Conservation (phyloP, 2,888 invertebrate genomes). For the Andrena fulva region DNA sequence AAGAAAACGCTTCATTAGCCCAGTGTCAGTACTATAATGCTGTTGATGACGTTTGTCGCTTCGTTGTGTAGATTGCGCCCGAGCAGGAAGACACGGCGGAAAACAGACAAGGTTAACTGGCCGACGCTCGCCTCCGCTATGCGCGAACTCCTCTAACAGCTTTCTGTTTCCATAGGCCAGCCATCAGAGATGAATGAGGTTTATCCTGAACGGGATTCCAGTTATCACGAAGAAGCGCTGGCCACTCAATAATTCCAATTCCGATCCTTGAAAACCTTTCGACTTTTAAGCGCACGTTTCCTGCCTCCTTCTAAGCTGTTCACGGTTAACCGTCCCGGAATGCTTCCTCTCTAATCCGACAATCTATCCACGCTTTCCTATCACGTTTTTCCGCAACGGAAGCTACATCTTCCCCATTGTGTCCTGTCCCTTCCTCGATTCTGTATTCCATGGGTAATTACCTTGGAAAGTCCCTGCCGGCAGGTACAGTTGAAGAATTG, state of each 20-base stretch:
- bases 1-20: constrained; percentile 58
- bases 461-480: constrained; percentile 12
- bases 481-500: constrained; percentile 41
- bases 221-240: not conserved
- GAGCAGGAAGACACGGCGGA: not conserved
- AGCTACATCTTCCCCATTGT: constrained; percentile 16
- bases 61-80: constrained; percentile 2
- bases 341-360: not conserved
- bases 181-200: constrained; percentile 1
- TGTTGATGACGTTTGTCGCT: not conserved
- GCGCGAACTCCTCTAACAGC: constrained; percentile 62
- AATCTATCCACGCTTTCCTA: constrained; percentile 12
- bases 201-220: constrained; percentile 12
- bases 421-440: constrained; percentile 17
- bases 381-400: constrained; percentile 38
- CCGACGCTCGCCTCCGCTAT: constrained; percentile 54
- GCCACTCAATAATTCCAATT: not conserved
- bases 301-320: too few relatives aligned
- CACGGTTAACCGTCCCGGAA: not conserved
- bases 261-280: not conserved
- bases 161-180: constrained; percentile 38
- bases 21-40: constrained; percentile 17
- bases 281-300: not conserved
- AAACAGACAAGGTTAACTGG: constrained; percentile 20
- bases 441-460: constrained; percentile 39